phyloP scores from a whole-genome alignment of 2,797 vertebrate genomes.

The Hirundo rustica region DNA sequence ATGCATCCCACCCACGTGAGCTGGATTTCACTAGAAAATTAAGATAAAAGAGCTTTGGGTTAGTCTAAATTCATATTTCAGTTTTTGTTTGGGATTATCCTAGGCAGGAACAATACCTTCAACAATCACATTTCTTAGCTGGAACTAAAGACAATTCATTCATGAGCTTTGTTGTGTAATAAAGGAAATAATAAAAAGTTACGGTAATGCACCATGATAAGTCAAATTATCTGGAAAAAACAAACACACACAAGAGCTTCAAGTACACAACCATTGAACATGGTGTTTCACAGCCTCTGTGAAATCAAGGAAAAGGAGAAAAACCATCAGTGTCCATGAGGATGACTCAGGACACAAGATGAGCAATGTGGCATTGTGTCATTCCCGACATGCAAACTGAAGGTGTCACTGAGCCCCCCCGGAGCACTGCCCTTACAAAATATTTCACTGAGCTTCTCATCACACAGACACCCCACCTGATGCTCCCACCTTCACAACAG shows the following conservation, averaged over 20 bases:
- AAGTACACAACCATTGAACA: neutral
- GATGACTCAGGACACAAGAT: neutral
- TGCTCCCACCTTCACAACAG: neutral
- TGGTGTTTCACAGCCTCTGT: neutral
- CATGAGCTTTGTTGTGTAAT: neutral
- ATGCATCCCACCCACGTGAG: neutral
- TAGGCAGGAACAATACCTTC: neutral
- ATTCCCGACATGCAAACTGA: neutral
- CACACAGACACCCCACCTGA: fast-evolving
- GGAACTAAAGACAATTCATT: neutral
- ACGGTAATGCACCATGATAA: neutral
- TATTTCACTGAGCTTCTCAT: neutral
- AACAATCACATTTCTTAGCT: neutral
- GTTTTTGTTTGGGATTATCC: neutral
- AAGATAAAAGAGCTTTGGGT: neutral
- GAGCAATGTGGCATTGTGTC: neutral
- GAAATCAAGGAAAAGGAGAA: neutral
- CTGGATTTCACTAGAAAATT: neutral
- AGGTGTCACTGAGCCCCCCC: fast-evolving
- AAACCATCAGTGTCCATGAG: neutral
- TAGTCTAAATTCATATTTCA: neutral
- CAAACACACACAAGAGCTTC: neutral
- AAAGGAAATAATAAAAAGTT: neutral
- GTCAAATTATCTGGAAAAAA: neutral
- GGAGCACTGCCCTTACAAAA: neutral